Base-by-base conservation (phyloP, 2,113 vertebrate genomes). In the Perca flavescens region DNA sequence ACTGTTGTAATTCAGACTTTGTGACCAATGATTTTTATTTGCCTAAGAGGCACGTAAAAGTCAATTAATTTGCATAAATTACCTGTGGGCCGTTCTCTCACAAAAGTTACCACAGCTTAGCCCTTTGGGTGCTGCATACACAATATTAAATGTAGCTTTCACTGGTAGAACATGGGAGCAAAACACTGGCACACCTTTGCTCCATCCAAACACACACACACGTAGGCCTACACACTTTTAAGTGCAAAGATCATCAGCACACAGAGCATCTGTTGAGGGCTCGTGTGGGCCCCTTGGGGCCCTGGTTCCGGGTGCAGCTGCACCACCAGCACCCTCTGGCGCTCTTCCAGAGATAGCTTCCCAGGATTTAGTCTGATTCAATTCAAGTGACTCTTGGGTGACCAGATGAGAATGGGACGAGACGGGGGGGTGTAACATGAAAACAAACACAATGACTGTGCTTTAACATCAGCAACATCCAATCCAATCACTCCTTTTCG, bases 51-150 rank as follows among this genome's bases (percentile, higher is more conserved):
- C 58, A 86, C 25, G 47, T 75, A 76, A 66, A 43, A 43, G 40
- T 43, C 88, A 85, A 86, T 92, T 93, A 82, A 93, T 91, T 89
- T 88, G 80, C 84, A 79, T 93, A 83, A 84, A 90, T 85, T 85
- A 89, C 90, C 86, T 88, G 80, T 86, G 87, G 7, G 81, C 77
- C 62, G 79, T 77, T 87, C 10, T 62, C 40, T 46, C 85, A 86
- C 81, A 43, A 36, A 83, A 68, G 74, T 83, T 71, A 22, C 60
- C 68, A 40, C 84, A 65, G 78, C 57, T 66, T 40, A 60, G 68
- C 66, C 87, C 54, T 76, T 67, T 74, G 61, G 60, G 74, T 77
- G 85, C 69, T 83, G 62, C 85, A 56, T 11, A 67, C 70, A 73
- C 64, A 70, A 57, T 56, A 64, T 71, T 84, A 63, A 83, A 86